Base-by-base conservation (phyloP, 2,888 invertebrate genomes). In the Clivina fossor region DNA sequence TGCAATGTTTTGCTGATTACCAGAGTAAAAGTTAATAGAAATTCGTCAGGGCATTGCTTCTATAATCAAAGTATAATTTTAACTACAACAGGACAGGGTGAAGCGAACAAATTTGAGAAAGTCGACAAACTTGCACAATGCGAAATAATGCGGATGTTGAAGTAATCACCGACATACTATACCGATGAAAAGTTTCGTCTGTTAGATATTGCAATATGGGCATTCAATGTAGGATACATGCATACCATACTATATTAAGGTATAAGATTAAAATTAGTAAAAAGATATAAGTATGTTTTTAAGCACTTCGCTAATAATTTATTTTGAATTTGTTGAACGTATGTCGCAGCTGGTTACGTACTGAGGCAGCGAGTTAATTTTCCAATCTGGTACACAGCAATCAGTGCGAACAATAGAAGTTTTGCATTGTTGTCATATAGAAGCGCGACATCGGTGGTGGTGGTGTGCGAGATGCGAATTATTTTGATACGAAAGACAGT, bases 321-420 rank as follows among this genome's bases (percentile, higher is more conserved):
- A 54, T 58, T 55, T 51, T 43, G 48, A 60, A 54, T 61, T n/a
- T n/a, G n/a, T n/a, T n/a, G n/a, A n/a, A n/a, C 41, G 9, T 41
- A n/a, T 9, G 38, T 46, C 46, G 46, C 19, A 38, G 40, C 40
- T 40, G 13, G 44, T 44, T 41, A 35, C 26, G n/a, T n/a, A 26
- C 9, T 33, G 18, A 8, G 26, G n/a, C 9, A 13, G 35, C 20
- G 62, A 67, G 68, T 70, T 70, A 69, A 69, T 70, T 71, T 70
- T 70, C 69, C 69, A 69, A 70, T 70, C 69, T 69, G 68, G 65
- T 68, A 67, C 67, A 70, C 71, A 70, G 68, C 68, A 71, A 70
- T 70, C 69, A 67, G 65, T 64, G 63, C 61, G 60, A 65, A 69
- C 66, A 71, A 70, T 70, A 68, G 67, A 64, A 66, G 67, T 66